Percentiles rank a stretch among this genome's conserved stretches.
Evolutionary conservation across 2,888 invertebrate species (phyloP).

Genomic region (Caenorhabditis doughertyi): DNA sequence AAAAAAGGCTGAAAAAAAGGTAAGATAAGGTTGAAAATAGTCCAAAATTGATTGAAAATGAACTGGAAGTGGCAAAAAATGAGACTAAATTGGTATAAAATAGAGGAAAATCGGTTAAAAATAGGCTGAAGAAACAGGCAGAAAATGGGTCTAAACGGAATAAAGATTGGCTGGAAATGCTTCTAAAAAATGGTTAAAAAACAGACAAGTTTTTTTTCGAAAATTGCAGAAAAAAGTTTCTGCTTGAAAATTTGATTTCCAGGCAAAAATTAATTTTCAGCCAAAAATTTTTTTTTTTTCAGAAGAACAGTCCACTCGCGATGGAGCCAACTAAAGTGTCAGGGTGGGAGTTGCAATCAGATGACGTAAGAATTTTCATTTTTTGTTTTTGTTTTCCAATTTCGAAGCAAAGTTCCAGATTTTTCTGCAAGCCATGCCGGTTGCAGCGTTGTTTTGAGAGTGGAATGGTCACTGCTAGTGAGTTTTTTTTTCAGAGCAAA

Average conservation of each 20-base stretch:
- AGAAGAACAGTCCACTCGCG: conserved; percentile 41
- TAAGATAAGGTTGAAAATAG: too few relatives aligned
- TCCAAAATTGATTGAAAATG: too few relatives aligned
- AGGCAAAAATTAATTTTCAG: not conserved
- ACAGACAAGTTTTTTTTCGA: not conserved
- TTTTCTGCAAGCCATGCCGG: conserved; percentile 60
- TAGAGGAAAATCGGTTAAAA: not conserved
- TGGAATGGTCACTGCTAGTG: conserved; percentile 64
- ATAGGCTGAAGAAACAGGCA: not conserved
- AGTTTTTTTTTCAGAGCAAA: conserved; percentile 16
- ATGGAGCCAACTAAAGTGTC: conserved; percentile 46
- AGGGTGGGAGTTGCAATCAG: conserved; percentile 27
- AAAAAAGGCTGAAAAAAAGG: not conserved
- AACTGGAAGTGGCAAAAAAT: not conserved
- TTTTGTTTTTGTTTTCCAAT: not conserved
- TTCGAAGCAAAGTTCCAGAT: conserved; percentile 5
- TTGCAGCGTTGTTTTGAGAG: conserved; percentile 53
- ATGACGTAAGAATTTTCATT: conserved; percentile 10
- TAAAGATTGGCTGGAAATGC: too few relatives aligned
- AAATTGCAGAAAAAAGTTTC: not conserved
- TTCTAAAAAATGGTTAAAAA: too few relatives aligned
- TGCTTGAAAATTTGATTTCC: not conserved
- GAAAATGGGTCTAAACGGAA: not conserved
- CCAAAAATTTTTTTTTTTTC: not conserved
- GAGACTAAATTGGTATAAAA: not conserved